A percentile compares a stretch with the other conserved stretches of the same genome.
These are phyloP conservation scores for Schizopygopsis malacanthus DNA, from an alignment of 2,797 vertebrate genomes.

Conservation along the genomic window DNA sequence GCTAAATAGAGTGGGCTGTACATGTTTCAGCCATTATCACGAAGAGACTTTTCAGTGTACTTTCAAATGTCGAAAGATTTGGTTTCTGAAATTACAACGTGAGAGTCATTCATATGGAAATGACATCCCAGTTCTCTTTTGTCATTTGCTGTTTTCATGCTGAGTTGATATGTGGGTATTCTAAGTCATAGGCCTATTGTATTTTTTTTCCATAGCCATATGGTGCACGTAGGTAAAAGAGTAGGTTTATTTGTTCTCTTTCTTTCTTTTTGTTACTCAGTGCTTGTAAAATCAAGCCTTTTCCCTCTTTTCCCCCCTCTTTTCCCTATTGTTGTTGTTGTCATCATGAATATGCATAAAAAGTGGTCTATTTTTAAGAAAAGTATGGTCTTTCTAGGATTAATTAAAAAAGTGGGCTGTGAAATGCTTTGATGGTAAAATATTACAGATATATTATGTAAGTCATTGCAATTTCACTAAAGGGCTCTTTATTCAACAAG, in stretches of 20 bases:
- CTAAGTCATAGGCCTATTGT: not conserved
- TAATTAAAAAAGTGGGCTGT: not conserved
- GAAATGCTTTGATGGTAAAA: not conserved
- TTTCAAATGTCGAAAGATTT: slow-evolving; percentile 44
- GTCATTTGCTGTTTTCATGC: slow-evolving; percentile 70
- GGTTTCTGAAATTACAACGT: slow-evolving; percentile 31
- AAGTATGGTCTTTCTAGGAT: not conserved
- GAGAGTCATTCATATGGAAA: slow-evolving; percentile 71
- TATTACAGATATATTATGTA: not conserved
- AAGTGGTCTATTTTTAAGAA: not conserved
- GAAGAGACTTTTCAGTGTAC: too few species aligned
- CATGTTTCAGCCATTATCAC: slow-evolving; percentile 14
- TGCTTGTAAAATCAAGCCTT: not conserved
- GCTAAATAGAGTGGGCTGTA: slow-evolving; percentile 23
- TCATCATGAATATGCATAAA: not conserved
- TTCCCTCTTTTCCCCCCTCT: not conserved
- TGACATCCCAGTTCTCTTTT: slow-evolving; percentile 68
- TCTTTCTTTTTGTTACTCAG: not conserved
- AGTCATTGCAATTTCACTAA: slow-evolving; percentile 19
- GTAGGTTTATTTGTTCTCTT: not conserved
- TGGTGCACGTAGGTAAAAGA: not conserved
- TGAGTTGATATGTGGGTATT: slow-evolving; percentile 62
- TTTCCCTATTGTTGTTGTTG: not conserved
- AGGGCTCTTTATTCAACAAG: slow-evolving; percentile 37
- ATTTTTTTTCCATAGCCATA: not conserved